phyloP scores from a whole-genome alignment of 2,113 vertebrate genomes.

The Rhinolophus ferrumequinum region DNA sequence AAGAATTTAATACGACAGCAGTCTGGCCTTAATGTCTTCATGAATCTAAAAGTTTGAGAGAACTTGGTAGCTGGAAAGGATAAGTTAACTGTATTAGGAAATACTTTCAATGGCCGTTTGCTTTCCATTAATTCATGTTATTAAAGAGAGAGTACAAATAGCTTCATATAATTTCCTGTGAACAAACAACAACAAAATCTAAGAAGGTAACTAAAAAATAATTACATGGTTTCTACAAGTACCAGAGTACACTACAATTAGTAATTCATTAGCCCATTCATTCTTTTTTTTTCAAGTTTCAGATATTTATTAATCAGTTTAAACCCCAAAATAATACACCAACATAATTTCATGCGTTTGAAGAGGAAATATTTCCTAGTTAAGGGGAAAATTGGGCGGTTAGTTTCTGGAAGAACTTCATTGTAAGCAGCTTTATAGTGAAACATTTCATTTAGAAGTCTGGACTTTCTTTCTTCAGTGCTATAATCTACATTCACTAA shows the following conservation, averaged over 20 bases:
- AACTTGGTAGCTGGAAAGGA: background rate
- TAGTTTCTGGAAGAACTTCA: too few relatives aligned
- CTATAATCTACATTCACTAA: too few relatives aligned
- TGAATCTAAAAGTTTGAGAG: constrained; percentile 37
- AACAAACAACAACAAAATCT: background rate
- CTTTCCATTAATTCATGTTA: background rate
- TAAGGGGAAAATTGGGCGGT: too few relatives aligned
- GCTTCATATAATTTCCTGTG: background rate
- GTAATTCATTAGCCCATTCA: background rate
- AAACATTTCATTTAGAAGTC: too few relatives aligned
- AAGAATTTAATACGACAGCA: background rate
- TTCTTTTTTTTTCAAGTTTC: background rate
- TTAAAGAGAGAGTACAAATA: background rate
- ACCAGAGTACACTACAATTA: background rate
- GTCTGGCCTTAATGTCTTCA: background rate
- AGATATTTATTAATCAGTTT: too few relatives aligned
- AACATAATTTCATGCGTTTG: too few relatives aligned
- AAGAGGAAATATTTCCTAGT: too few relatives aligned
- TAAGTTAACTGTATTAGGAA: background rate
- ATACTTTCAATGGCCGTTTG: background rate
- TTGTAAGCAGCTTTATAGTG: too few relatives aligned
- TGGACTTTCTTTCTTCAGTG: too few relatives aligned
- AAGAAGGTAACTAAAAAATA: background rate
- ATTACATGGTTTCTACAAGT: background rate
- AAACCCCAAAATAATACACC: too few relatives aligned